Percentiles rank a stretch among this genome's conserved stretches.
Evolutionary conservation across 2,113 vertebrate species (phyloP).

Genomic region (Cebus imitator): DNA sequence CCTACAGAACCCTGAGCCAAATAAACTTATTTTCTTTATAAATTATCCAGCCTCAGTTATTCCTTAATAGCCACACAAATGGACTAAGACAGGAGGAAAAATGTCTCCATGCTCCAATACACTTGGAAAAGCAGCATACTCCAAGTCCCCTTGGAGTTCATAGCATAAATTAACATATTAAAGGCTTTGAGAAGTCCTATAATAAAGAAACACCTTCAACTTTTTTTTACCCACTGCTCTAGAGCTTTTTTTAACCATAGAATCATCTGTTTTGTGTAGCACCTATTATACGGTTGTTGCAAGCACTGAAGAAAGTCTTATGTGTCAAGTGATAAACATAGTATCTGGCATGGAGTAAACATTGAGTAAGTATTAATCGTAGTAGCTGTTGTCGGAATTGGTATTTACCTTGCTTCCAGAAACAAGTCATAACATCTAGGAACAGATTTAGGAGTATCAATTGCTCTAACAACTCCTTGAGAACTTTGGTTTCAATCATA

Average conservation of each 20-base stretch:
- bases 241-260: neutral
- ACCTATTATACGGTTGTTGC: neutral
- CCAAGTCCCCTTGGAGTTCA: neutral
- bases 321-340: neutral
- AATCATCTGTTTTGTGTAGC: neutral
- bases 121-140: neutral
- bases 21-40: neutral
- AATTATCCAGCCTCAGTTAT: neutral
- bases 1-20: neutral
- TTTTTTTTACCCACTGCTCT: neutral
- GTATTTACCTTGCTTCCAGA: neutral
- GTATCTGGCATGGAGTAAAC: neutral
- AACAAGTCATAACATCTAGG: slow-evolving; percentile 2
- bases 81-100: neutral
- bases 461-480: neutral
- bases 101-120: neutral
- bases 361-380: neutral
- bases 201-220: neutral
- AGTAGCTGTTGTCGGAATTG: neutral
- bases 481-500: neutral
- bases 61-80: neutral
- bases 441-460: neutral
- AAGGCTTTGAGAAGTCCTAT: neutral
- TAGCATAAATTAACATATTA: neutral
- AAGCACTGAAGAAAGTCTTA: neutral